A percentile compares a stretch with the other conserved stretches of the same genome.
These are phyloP conservation scores for Zaprionus davidi DNA, from an alignment of 1,140 invertebrate species.

Conservation along the genomic window DNA sequence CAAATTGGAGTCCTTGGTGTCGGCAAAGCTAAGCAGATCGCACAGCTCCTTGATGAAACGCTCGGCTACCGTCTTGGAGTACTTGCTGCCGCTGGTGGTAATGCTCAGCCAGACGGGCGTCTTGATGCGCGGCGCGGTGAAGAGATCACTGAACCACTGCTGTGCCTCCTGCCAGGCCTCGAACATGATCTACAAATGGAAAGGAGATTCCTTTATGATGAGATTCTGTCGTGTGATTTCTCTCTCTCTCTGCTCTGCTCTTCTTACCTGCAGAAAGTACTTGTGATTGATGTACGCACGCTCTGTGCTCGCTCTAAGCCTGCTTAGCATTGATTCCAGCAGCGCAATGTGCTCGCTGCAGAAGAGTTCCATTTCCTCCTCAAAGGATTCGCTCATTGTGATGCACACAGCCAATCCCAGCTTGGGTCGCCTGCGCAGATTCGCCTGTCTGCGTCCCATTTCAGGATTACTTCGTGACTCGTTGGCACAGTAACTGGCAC, in stretches of 20 bases:
- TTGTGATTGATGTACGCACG: constrained; percentile 82
- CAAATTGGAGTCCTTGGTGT: constrained; percentile 93
- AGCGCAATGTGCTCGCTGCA: constrained; percentile 92
- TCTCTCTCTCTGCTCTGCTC: no score
- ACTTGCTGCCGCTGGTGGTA: constrained; percentile 84
- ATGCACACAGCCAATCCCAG: constrained; percentile 86
- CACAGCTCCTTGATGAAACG: constrained; percentile 87
- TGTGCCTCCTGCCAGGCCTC: constrained; percentile 85
- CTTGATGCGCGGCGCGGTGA: constrained; percentile 88
- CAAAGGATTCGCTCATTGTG: constrained; percentile 79
- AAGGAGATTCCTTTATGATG: neutral
- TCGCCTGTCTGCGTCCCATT: constrained; percentile 67
- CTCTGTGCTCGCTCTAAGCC: constrained; percentile 88
- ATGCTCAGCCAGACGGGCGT: constrained; percentile 89
- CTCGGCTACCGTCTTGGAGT: constrained; percentile 85
- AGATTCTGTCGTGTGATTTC: neutral
- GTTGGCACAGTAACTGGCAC: constrained; percentile 74
- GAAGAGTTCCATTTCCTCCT: constrained; percentile 87
- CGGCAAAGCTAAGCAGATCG: constrained; percentile 86
- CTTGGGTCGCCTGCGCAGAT: constrained; percentile 83
- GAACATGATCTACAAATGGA: constrained; percentile 84
- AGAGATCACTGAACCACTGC: constrained; percentile 88
- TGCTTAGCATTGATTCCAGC: constrained; percentile 91
- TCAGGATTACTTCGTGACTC: constrained; percentile 83
- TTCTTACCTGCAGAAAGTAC: constrained; percentile 70